Conservation (phyloP, 2,888 invertebrate genomes). For the Andricus quercusramuli region DNA sequence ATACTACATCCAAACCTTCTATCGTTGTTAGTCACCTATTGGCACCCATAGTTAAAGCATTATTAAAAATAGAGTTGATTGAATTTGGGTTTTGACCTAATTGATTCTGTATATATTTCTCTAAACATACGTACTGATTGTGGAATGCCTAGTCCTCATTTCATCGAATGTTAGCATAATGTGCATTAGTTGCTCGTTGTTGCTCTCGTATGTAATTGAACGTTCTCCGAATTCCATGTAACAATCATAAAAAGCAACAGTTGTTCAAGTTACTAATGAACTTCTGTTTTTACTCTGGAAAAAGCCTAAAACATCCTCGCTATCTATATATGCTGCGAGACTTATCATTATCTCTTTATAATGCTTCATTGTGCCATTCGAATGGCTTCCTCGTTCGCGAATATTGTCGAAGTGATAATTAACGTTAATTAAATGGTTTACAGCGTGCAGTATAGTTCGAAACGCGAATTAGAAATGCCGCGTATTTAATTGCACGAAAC, state of each 20-base stretch:
- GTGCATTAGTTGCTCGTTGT: constrained; percentile 71
- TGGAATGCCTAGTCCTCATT: constrained; percentile 73
- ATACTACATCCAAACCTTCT: constrained; percentile 42
- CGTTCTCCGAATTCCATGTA: constrained; percentile 43
- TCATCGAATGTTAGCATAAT: constrained; percentile 68
- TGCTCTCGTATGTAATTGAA: constrained; percentile 49
- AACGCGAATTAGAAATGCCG: constrained; percentile 46
- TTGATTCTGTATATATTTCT: constrained; percentile 50
- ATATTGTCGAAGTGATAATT: constrained; percentile 42
- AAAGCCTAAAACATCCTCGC: not conserved
- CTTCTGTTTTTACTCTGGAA: not conserved
- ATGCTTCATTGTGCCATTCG: constrained; percentile 18
- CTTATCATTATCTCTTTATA: constrained; percentile 32
- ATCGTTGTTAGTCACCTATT: constrained; percentile 53
- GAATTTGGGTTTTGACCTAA: constrained; percentile 61
- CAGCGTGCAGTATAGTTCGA: constrained; percentile 43
- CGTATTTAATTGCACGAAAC: constrained; percentile 35
- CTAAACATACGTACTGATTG: constrained; percentile 56
- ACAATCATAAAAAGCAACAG: not conserved
- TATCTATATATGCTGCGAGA: constrained; percentile 42
- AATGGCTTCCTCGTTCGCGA: constrained; percentile 35
- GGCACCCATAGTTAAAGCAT: constrained; percentile 60
- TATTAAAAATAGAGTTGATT: constrained; percentile 67
- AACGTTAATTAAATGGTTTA: constrained; percentile 51
- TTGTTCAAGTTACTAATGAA: not conserved